phyloP scores from a whole-genome alignment of 2,113 vertebrate genomes.

The Vombatus ursinus region DNA sequence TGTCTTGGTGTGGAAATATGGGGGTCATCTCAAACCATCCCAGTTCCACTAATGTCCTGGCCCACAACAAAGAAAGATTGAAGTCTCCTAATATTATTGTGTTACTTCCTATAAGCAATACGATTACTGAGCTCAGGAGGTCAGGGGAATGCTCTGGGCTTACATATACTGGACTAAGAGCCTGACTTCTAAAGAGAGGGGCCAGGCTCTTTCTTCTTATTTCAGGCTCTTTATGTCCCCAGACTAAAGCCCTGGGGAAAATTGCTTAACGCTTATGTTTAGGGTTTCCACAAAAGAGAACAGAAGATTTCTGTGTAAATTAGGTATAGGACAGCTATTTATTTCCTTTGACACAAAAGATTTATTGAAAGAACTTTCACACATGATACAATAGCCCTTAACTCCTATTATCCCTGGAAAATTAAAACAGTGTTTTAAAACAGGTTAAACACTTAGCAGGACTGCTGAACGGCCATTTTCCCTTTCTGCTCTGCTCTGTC shows the following conservation, averaged over 20 bases:
- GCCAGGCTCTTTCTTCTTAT: not conserved
- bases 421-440: not conserved
- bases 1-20: not conserved
- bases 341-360: not conserved
- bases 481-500: not conserved
- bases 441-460: too few species aligned
- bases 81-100: not conserved
- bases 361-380: not conserved
- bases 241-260: not conserved
- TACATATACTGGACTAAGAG: not conserved
- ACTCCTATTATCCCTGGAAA: not conserved
- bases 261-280: not conserved
- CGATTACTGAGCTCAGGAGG: not conserved
- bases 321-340: not conserved
- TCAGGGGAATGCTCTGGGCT: not conserved
- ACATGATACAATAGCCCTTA: not conserved
- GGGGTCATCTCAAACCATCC: not conserved
- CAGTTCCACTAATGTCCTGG: not conserved
- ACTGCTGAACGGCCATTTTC: not conserved
- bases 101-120: not conserved
- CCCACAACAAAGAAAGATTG: not conserved
- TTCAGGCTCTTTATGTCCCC: not conserved
- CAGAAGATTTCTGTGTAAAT: not conserved
- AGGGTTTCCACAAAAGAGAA: not conserved
- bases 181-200: not conserved